Evolutionary conservation across 2,113 vertebrate genomes (phyloP), one percentile per base, ranked within the genome.

Genomic region (Chunga burmeisteri): DNA sequence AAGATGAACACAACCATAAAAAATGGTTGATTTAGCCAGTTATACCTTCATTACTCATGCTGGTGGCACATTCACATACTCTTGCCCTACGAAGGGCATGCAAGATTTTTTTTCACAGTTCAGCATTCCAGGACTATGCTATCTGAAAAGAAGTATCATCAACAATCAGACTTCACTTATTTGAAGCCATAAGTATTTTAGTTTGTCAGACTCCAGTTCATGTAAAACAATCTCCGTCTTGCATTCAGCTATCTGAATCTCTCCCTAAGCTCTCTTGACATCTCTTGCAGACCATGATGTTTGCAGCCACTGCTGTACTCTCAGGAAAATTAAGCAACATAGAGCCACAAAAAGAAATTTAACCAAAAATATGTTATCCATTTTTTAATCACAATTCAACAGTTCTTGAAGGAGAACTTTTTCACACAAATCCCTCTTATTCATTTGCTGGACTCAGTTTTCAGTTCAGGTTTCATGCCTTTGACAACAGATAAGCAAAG

Each of bases 321-420:
- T 26, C 5, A 40, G 38, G 17, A 75, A 94, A 58, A 74, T 12
- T 66, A 29, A 61, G 13, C 22, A 55, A 50, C 47, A 50, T 8
- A 81, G 13, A 68, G 17, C 21, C 25, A 38, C 34, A 79, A 38
- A 74, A 78, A 67, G 6, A 74, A 89, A 52, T 49, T 15, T 52
- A 81, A 59, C 18, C 9, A 65, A 49, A 68, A 82, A 9, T 6
- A 26, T 3, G 4, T 11, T 3, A 56, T 29, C 5, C 0, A 0
- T 77, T 74, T 90, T 81, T 74, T 1, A 61, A 46, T 70, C 32
- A 86, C 15, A 58, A 8, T 52, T 66, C 62, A 38, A 13, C 9
- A 26, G 14, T 30, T 81, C 34, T 73, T 71, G 29, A 49, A 86
- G 70, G 20, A 32, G 0, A 67, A 16, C 8, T 78, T 79, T 65